These are phyloP conservation scores for Epinephelus awoara DNA, from an alignment of 2,797 vertebrate species.

Conservation along the genomic window DNA sequence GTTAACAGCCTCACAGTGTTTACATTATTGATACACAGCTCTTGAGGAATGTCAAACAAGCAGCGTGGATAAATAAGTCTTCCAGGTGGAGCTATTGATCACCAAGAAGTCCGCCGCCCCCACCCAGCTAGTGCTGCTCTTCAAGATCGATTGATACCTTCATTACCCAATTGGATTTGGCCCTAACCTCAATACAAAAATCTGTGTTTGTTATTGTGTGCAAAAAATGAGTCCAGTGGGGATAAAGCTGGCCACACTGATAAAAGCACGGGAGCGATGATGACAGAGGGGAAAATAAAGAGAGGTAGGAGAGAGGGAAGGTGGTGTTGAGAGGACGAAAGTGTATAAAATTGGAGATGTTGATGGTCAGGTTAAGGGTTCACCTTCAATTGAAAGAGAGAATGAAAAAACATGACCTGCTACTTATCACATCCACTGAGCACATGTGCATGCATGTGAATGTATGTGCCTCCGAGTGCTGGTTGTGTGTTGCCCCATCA, in stretches of 20 bases:
- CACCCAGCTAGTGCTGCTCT: constrained; percentile 43
- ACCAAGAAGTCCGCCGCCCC: constrained; percentile 52
- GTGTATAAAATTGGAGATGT: constrained; percentile 46
- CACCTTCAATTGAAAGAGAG: constrained; percentile 36
- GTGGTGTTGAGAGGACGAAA: constrained; percentile 45
- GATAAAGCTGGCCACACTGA: constrained; percentile 64
- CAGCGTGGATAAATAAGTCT: constrained; percentile 76
- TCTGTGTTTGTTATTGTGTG: constrained; percentile 82
- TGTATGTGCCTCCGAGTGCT: constrained; percentile 43
- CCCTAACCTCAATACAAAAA: constrained; percentile 67
- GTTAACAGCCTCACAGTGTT: constrained; percentile 75
- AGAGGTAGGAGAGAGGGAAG: constrained; percentile 50
- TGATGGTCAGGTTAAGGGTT: constrained; percentile 39
- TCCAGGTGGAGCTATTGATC: constrained; percentile 81
- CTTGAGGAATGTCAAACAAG: constrained; percentile 81
- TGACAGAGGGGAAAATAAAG: constrained; percentile 71
- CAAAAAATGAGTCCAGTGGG: constrained; percentile 79
- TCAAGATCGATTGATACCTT: constrained; percentile 81
- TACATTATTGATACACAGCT: constrained; percentile 77
- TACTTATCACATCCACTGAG: constrained; percentile 52
- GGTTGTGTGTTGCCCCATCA: constrained; percentile 51
- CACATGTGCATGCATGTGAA: constrained; percentile 55
- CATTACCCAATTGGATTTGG: constrained; percentile 74
- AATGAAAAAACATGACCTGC: constrained; percentile 40
- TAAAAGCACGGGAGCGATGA: constrained; percentile 63